Evolutionary conservation across 2,113 vertebrate genomes (phyloP), one percentile per base, ranked within the genome.

Genomic region (Anarhynchus alexandrinus): DNA sequence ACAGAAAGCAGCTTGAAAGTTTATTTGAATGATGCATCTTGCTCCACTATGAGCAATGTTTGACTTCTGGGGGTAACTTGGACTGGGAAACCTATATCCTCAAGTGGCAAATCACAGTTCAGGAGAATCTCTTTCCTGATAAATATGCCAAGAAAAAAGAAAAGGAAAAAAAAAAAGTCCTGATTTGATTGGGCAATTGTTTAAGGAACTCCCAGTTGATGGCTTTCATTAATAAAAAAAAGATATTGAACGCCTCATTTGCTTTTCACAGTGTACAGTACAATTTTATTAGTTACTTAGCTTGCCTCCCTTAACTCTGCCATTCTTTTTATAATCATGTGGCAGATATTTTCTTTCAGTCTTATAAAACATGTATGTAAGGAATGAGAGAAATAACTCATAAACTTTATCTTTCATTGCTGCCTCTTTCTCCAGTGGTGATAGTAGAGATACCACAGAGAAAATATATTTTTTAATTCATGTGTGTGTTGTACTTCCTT

Each of bases 1-100:
- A 98, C 97, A 98, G 98, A 90, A 98, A 98, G 98, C 96, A 98
- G 98, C 97, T 97, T 98, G 97, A 97, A 99, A 98, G 92, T 92
- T 96, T 86, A 62, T 91, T 96, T 88, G 95, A 98, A 98, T 98
- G 96, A 97, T 98, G 88, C 93, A 96, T 88, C 94, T 93, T 97
- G 96, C 90, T 96, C 77, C 77, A 93, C 94, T 93, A 88, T 85
- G 95, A 93, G 92, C 80, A 84, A 86, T 86, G 88, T 81, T 95
- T 95, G 81, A 70, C 64, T 97, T 96, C 55, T 92, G 86, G 58
- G 92, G 77, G 73, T 80, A 74, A 93, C 78, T 90, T 80, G 45
- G 69, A 90, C 54, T 43, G 42, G 86, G 62, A 90, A 93, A 62
- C 9, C 36, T 96, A 26, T 58, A 83, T 72, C 57, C 11, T 91